These are phyloP conservation scores for Laspeyria flexula DNA, from an alignment of 2,888 invertebrate genomes.

Conservation along the genomic window DNA sequence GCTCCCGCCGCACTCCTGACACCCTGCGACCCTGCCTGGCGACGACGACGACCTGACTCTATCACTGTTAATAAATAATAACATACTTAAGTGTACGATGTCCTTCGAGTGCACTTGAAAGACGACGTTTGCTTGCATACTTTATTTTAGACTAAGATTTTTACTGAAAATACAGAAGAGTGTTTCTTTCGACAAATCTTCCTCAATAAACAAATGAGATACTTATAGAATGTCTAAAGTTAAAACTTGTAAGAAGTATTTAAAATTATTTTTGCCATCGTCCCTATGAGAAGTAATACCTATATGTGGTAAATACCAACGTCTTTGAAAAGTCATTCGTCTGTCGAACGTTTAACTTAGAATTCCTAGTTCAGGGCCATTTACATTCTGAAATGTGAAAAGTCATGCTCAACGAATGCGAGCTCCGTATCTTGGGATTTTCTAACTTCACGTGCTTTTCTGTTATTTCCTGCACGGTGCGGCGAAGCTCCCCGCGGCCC, in stretches of 20 bases:
- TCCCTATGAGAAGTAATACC: slow-evolving; percentile 37
- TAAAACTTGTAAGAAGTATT: slow-evolving; percentile 25
- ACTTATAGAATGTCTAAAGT: slow-evolving; percentile 19
- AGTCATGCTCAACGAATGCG: slow-evolving; percentile 49
- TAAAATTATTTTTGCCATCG: slow-evolving; percentile 25
- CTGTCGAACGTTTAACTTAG: slow-evolving; percentile 43
- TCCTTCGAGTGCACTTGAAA: slow-evolving; percentile 10
- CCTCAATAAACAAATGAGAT: slow-evolving; percentile 16
- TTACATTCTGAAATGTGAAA: slow-evolving; percentile 53
- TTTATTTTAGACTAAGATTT: background rate
- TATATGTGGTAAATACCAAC: slow-evolving; percentile 40
- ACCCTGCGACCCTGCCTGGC: slow-evolving; percentile 14
- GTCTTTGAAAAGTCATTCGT: slow-evolving; percentile 46
- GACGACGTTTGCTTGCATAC: too few relatives aligned
- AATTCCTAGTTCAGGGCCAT: slow-evolving; percentile 51
- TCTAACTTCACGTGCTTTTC: slow-evolving; percentile 44
- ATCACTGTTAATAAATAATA: slow-evolving; percentile 39
- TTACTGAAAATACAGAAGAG: background rate
- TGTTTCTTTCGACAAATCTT: background rate
- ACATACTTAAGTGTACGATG: slow-evolving; percentile 24
- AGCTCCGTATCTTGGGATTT: slow-evolving; percentile 53
- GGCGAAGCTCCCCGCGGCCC: slow-evolving; percentile 29
- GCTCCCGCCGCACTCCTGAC: slow-evolving; percentile 8
- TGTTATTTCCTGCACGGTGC: slow-evolving; percentile 38
- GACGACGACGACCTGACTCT: slow-evolving; percentile 30